A percentile compares a stretch with the other conserved stretches of the same genome.
Evolutionary conservation across 2,113 vertebrate species (phyloP).

Genomic region (Mesitornis unicolor): DNA sequence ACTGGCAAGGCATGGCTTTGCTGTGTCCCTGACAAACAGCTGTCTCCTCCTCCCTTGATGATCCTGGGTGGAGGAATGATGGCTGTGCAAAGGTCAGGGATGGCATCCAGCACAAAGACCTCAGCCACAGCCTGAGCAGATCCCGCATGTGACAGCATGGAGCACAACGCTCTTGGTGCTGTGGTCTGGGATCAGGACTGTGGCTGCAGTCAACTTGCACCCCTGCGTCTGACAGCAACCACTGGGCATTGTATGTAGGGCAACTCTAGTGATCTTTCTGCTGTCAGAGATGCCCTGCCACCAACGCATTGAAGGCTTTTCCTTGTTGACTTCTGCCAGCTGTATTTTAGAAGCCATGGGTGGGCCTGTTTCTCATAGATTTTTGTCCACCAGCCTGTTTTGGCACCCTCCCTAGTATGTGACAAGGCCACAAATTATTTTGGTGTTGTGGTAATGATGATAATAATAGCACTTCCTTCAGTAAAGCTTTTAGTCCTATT

Average conservation of each 20-base stretch:
- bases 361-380: neutral
- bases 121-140: rapidly evolving
- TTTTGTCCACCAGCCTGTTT: neutral
- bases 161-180: neutral
- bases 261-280: neutral
- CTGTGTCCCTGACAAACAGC: neutral
- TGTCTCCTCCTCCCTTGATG: neutral
- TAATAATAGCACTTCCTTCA: neutral
- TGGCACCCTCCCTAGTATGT: neutral
- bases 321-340: rapidly evolving
- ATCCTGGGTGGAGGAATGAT: rapidly evolving
- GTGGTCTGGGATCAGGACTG: neutral
- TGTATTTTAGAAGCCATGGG: neutral
- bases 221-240: neutral
- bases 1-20: neutral
- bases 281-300: neutral
- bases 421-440: neutral
- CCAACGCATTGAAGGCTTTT: neutral
- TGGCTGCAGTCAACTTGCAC: neutral
- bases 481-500: neutral
- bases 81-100: neutral
- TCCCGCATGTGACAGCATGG: rapidly evolving
- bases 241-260: neutral
- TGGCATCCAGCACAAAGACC: rapidly evolving
- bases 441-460: neutral